Percentiles rank a stretch among this genome's conserved stretches.
Conservation (phyloP, 2,113 vertebrate genomes). For the Riparia riparia region DNA sequence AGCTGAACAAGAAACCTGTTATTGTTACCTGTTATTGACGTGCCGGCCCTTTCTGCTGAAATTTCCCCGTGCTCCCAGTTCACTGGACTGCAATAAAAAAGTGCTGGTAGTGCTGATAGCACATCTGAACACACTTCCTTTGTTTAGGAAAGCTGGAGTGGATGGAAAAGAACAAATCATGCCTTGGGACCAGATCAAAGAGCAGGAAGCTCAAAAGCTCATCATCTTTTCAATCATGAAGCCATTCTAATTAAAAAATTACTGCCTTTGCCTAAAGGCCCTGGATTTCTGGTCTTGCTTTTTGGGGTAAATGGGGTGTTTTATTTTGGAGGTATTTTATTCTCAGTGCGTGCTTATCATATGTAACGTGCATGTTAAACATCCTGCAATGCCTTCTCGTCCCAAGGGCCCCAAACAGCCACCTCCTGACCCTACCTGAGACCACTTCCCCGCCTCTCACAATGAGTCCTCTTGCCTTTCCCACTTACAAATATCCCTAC, state of each 20-base stretch:
- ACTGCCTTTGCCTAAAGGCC: background rate
- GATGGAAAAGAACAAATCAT: background rate
- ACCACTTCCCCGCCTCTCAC: background rate
- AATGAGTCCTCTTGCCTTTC: background rate
- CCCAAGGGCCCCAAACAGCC: background rate
- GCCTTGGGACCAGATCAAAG: background rate
- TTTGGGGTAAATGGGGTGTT: no score
- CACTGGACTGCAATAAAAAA: background rate
- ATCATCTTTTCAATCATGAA: background rate
- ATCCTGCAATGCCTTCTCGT: background rate
- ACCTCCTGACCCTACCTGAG: rapidly evolving
- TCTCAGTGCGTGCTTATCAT: background rate
- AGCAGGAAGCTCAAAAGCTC: background rate
- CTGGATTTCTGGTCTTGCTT: background rate
- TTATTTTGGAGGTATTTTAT: no score
- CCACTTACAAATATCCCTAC: background rate
- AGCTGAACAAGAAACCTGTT: background rate
- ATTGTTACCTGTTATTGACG: background rate
- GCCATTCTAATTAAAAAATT: background rate
- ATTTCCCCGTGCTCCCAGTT: background rate
- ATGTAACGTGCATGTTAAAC: background rate
- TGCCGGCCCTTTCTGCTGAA: background rate
- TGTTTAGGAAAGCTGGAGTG: background rate
- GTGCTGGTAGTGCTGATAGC: rapidly evolving
- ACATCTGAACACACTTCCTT: rapidly evolving